Evolutionary conservation across 2,888 invertebrate genomes (phyloP).

Genomic region (Yponomeuta evonymella): DNA sequence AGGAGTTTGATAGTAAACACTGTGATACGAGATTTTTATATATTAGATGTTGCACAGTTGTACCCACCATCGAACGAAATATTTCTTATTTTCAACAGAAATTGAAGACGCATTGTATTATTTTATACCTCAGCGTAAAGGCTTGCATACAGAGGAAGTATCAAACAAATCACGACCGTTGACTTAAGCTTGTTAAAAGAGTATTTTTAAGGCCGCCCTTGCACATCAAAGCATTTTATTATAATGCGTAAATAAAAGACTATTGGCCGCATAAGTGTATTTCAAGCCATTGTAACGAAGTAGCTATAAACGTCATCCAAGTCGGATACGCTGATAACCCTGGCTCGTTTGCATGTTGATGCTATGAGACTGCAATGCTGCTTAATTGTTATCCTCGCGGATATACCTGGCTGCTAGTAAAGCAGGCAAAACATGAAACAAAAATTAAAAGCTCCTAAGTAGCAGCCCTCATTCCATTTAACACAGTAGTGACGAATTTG

Average conservation of each 20-base stretch:
- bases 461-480: too few relatives aligned
- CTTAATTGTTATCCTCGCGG: neutral
- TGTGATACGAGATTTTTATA: too few relatives aligned
- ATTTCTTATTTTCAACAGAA: too few relatives aligned
- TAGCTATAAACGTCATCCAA: slow-evolving; percentile 42
- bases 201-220: neutral
- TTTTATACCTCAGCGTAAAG: too few relatives aligned
- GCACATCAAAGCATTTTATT: slow-evolving; percentile 4
- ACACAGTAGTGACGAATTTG: too few relatives aligned
- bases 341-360: slow-evolving; percentile 42
- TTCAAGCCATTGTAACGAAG: slow-evolving; percentile 47
- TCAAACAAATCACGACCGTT: neutral
- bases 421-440: neutral
- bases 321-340: slow-evolving; percentile 42
- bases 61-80: too few relatives aligned
- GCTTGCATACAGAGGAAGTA: neutral
- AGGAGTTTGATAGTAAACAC: too few relatives aligned
- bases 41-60: too few relatives aligned
- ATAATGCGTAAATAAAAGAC: slow-evolving; percentile 3
- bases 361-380: neutral
- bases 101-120: too few relatives aligned
- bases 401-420: neutral
- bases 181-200: neutral
- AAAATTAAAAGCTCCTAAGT: too few relatives aligned
- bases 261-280: neutral